Base-by-base conservation (phyloP, 2,113 vertebrate species). In the Chlorodrepanis virens region DNA sequence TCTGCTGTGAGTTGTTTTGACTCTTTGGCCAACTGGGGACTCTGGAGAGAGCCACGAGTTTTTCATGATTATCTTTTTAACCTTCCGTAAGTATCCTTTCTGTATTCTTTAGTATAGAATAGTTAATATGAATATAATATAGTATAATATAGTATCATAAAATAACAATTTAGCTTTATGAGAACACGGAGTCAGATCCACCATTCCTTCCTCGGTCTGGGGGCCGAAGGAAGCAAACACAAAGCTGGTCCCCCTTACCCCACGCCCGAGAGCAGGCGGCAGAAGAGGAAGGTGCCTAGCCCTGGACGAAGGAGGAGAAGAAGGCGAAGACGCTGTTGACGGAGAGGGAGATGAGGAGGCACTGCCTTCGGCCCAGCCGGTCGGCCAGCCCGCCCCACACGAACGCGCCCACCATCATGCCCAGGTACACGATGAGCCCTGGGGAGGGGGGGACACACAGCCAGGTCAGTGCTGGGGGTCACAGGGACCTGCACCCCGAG, bases 341-440 rank as follows among this genome's bases (percentile, higher is more conserved):
- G 29, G 99, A 99, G 78, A 99, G 99, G 8, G 99, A 99, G 97
- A 99, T 99, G 97, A 99, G 99, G 22, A 99, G 98, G 75, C 99
- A 99, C 97, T 99, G 99, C 76, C 98, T 97, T 35, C 99, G 98
- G 42, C 99, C 99, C 24, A 99, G 99, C 45, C 99, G 98, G 93
- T 99, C 99, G 1, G 99, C 99, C 97, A 99, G 97, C 44, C 99
- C 99, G 2, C 99, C 99, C 99, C 99, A 99, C 86, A 99, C 96
- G 93, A 99, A 99, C 20, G 99, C 99, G 3, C 99, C 99, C 75
- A 99, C 99, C 99, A 99, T 99, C 99, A 99, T 99, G 67, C 99
- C 99, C 95, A 96, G 93, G 91, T 94, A 94, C 37, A 94, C 95
- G 91, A 96, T 96, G 67, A 96, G 95, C 49, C 95, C 95, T 93